Conservation (phyloP, 2,113 vertebrate genomes). For the Alouatta palliata region DNA sequence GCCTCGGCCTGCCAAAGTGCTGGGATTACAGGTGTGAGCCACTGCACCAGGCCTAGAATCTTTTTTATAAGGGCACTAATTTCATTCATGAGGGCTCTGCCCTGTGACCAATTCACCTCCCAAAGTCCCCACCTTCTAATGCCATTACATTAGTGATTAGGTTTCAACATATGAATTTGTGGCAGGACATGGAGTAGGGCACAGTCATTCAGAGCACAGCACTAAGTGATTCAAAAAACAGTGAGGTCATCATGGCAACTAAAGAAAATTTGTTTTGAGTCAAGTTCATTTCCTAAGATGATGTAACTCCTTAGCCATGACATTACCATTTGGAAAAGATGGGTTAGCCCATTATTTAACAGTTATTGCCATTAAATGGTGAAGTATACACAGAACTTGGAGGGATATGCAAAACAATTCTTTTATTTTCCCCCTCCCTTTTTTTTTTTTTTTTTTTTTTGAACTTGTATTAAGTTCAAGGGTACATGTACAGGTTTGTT, state of each 20-base stretch:
- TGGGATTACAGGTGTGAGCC: no score
- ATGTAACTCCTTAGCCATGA: accelerated
- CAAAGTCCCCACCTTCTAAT: neutral
- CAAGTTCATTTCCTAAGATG: neutral
- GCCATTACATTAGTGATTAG: neutral
- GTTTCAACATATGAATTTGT: neutral
- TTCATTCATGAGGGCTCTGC: neutral
- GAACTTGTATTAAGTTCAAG: neutral
- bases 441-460: neutral
- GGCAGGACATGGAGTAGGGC: no score
- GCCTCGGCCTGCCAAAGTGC: no score
- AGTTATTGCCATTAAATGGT: neutral
- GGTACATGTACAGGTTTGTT: no score
- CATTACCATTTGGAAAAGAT: neutral
- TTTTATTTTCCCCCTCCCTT: no score
- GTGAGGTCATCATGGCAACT: neutral
- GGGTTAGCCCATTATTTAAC: neutral
- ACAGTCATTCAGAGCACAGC: neutral
- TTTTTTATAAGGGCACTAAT: neutral
- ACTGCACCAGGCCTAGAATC: no score
- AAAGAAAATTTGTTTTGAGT: neutral
- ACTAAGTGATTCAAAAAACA: neutral
- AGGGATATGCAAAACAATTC: neutral
- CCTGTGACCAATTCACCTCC: neutral
- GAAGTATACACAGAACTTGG: neutral